These are phyloP conservation scores for Tethya wilhelma DNA, from an alignment of 37 sponge, comb jelly and placozoan genomes.

Conservation along the genomic window DNA sequence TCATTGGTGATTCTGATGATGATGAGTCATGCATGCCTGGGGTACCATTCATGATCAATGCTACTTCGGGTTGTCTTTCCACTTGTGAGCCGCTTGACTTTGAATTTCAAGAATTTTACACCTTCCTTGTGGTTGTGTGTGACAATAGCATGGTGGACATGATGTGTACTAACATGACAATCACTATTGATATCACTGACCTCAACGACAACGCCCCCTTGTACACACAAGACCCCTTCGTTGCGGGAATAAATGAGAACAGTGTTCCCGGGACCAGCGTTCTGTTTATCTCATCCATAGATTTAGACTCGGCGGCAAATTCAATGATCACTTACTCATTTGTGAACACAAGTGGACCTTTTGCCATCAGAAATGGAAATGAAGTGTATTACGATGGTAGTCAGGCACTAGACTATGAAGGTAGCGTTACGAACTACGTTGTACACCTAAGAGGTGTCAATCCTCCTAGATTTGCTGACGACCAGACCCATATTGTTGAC, in stretches of 20 bases:
- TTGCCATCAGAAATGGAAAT: slow-evolving; percentile 25
- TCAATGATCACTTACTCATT: slow-evolving; percentile 22
- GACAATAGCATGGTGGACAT: slow-evolving; percentile 20
- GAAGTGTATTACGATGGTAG: slow-evolving; percentile 26
- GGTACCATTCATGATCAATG: slow-evolving; percentile 31
- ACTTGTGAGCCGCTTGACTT: slow-evolving; percentile 64
- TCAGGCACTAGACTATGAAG: slow-evolving; percentile 46
- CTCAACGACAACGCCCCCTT: slow-evolving; percentile 83
- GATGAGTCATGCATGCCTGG: slow-evolving; percentile 9
- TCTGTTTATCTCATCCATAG: slow-evolving; percentile 29
- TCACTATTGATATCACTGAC: slow-evolving; percentile 66
- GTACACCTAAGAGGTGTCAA: slow-evolving; percentile 50
- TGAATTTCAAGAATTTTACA: slow-evolving; percentile 33
- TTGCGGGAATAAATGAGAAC: slow-evolving; percentile 44
- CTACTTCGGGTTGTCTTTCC: slow-evolving; percentile 41
- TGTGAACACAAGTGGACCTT: slow-evolving; percentile 35
- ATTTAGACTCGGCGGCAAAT: slow-evolving; percentile 47
- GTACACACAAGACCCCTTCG: slow-evolving; percentile 38
- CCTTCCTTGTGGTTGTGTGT: slow-evolving; percentile 41
- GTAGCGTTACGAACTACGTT: slow-evolving; percentile 17
- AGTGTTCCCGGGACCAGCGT: slow-evolving; percentile 5
- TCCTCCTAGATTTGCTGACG: slow-evolving; percentile 36
- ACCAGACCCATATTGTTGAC: slow-evolving; percentile 31
- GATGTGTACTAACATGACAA: slow-evolving; percentile 18
- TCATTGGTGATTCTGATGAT: neutral